Percentiles rank a stretch among this genome's conserved stretches.
phyloP scores from a whole-genome alignment of 2,797 vertebrate species.

The Enteromius viviparus region DNA sequence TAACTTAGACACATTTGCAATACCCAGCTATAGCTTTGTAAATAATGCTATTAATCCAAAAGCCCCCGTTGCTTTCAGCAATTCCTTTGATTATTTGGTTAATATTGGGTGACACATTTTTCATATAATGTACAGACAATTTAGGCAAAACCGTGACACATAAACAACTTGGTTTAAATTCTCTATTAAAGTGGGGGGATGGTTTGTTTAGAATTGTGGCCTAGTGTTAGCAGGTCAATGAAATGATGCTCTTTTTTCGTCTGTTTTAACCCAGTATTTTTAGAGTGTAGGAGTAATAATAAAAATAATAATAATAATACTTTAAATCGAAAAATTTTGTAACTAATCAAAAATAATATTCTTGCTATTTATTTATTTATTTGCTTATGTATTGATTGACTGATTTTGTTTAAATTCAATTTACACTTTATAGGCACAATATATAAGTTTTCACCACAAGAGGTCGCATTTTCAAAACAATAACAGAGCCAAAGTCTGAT shows the following conservation, averaged over 20 bases:
- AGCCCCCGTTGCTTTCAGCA: slow-evolving; percentile 40
- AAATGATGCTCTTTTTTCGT: neutral
- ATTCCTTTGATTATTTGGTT: slow-evolving; percentile 52
- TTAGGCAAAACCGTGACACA: slow-evolving; percentile 33
- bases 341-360: no score
- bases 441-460: no score
- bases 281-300: neutral
- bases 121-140: slow-evolving; percentile 38
- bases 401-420: neutral
- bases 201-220: neutral
- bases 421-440: neutral
- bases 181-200: slow-evolving; percentile 18
- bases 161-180: slow-evolving; percentile 45
- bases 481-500: no score
- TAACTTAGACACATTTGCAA: slow-evolving; percentile 53
- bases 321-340: neutral
- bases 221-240: neutral
- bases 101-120: slow-evolving; percentile 53
- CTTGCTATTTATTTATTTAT: neutral
- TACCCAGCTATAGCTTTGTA: slow-evolving; percentile 51
- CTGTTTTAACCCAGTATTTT: neutral
- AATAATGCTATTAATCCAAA: slow-evolving; percentile 58
- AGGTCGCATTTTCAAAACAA: no score
- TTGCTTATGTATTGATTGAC: no score
- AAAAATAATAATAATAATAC: neutral